Evolutionary conservation across 2,113 vertebrate species (phyloP).

Genomic region (Oreocharis arfaki): DNA sequence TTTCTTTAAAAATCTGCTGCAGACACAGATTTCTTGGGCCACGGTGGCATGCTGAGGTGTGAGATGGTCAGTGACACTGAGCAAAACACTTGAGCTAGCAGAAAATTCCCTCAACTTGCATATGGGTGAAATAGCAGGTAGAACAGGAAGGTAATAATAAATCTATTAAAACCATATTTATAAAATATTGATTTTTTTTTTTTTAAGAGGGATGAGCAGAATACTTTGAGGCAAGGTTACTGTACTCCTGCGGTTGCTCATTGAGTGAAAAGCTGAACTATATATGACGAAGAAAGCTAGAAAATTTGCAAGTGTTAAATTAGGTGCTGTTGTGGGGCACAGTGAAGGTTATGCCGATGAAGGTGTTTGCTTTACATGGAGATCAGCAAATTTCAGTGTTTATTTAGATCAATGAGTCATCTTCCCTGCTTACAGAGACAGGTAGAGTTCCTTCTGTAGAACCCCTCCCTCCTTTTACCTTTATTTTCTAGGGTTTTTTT

Average conservation of each 20-base stretch:
- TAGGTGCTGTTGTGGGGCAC: neutral
- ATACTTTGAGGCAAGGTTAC: neutral
- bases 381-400: neutral
- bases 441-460: neutral
- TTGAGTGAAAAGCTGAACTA: neutral
- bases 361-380: neutral
- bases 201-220: neutral
- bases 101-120: neutral
- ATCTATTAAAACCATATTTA: neutral
- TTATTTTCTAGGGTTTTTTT: neutral
- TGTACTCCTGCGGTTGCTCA: neutral
- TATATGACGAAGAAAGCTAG: neutral
- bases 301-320: neutral
- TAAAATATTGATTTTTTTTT: neutral
- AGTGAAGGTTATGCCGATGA: neutral
- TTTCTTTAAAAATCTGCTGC: neutral
- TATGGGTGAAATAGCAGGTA: neutral
- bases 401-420: neutral
- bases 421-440: neutral
- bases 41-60: neutral
- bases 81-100: neutral
- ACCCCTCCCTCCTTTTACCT: neutral
- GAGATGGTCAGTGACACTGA: neutral
- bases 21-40: neutral
- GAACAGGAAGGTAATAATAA: neutral